Percentiles rank a stretch among this genome's conserved stretches.
Conservation (phyloP, 2,888 invertebrate species). For the Griposia aprilina region DNA sequence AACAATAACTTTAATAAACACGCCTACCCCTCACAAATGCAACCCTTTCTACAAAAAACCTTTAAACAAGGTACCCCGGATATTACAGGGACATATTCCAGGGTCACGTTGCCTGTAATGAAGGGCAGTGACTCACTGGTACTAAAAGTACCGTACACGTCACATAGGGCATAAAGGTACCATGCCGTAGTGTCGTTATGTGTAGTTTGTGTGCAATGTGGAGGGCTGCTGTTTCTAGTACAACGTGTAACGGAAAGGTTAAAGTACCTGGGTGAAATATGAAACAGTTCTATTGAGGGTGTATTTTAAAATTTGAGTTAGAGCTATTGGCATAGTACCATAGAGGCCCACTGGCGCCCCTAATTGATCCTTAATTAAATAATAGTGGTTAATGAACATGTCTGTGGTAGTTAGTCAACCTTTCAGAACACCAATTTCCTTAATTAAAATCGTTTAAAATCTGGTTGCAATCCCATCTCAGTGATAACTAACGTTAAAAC, state of each 20-base stretch:
- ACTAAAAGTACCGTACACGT: conserved; percentile 42
- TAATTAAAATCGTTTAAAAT: background rate
- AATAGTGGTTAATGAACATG: background rate
- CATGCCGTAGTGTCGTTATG: conserved; percentile 40
- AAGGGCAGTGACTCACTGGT: conserved; percentile 48
- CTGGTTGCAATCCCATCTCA: background rate
- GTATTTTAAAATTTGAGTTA: background rate
- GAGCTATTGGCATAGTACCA: background rate
- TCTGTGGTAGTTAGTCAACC: no score
- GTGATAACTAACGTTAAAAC: background rate
- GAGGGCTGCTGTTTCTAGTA: conserved; percentile 10
- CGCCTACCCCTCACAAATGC: conserved; percentile 30
- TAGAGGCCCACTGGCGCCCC: background rate
- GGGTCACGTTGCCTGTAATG: conserved; percentile 39
- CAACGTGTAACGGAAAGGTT: conserved; percentile 10
- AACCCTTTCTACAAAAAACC: conserved; percentile 40
- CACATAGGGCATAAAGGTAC: conserved; percentile 24
- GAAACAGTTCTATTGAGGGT: conserved; percentile 22
- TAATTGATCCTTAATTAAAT: background rate
- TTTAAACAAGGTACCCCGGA: conserved; percentile 2
- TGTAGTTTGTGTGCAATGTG: conserved; percentile 34
- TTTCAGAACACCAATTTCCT: background rate
- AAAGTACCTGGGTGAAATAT: background rate
- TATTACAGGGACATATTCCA: conserved; percentile 22
- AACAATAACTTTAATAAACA: conserved; percentile 39